phyloP scores from a whole-genome alignment of 2,797 vertebrate genomes.

The Gallirallus australis region DNA sequence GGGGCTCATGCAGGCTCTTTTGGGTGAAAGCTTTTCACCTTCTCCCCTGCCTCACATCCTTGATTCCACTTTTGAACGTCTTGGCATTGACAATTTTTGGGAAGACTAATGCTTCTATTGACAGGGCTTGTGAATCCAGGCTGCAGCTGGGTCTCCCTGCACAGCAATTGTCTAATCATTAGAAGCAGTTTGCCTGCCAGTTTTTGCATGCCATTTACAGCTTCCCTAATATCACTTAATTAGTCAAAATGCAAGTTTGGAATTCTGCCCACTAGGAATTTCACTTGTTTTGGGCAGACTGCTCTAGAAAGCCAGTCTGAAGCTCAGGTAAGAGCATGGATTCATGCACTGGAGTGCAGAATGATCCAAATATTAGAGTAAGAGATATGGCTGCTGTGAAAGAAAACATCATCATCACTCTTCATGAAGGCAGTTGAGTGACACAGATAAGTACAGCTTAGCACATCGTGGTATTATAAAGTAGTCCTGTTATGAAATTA shows the following conservation, averaged over 20 bases:
- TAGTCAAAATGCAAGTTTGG: conserved; percentile 71
- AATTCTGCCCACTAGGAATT: conserved; percentile 54
- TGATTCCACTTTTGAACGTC: background rate
- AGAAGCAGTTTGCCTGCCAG: conserved; percentile 63
- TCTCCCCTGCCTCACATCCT: background rate
- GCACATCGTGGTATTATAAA: background rate
- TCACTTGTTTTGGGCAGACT: conserved; percentile 19
- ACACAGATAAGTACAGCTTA: background rate
- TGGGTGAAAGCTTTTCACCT: background rate
- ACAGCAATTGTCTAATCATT: conserved; percentile 46
- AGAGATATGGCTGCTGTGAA: background rate
- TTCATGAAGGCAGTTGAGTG: background rate
- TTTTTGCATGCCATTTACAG: conserved; percentile 64
- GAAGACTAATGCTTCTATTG: background rate
- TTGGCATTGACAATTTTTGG: conserved; percentile 31
- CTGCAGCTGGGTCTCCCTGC: conserved; percentile 49
- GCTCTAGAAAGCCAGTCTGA: conserved; percentile 15
- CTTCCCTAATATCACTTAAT: conserved; percentile 72
- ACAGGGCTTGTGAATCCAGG: background rate
- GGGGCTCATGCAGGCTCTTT: background rate
- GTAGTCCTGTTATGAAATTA: background rate
- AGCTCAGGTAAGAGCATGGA: background rate
- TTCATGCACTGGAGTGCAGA: background rate
- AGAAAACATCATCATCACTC: background rate
- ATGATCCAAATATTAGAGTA: background rate